Percentiles rank a stretch among this genome's conserved stretches.
phyloP scores from a whole-genome alignment of 37 sponge, comb jelly and placozoan species.

The Eunapius fragilis region DNA sequence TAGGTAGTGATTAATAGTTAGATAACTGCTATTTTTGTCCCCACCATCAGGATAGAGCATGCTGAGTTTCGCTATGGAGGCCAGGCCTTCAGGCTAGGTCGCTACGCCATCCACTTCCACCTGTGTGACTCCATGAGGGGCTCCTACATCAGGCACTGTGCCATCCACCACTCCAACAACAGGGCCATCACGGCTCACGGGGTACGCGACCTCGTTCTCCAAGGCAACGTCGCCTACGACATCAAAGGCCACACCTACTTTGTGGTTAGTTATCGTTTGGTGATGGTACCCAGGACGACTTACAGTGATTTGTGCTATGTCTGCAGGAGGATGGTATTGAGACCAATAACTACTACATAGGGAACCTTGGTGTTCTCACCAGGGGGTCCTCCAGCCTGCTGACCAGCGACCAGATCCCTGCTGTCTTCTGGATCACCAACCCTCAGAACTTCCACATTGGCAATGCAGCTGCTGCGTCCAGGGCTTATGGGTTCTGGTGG shows the following conservation, averaged over 20 bases:
- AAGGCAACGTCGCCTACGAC: constrained; percentile 89
- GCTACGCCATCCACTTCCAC: constrained; percentile 91
- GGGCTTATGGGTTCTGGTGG: constrained; percentile 90
- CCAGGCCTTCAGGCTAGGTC: constrained; percentile 93
- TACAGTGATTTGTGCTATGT: too few relatives aligned
- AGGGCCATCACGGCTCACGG: constrained; percentile 93
- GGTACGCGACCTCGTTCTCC: constrained; percentile 78
- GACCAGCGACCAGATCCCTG: constrained; percentile 89
- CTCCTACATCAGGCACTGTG: constrained; percentile 77
- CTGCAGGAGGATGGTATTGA: constrained; percentile 93
- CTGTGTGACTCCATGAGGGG: constrained; percentile 85
- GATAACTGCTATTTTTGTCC: too few relatives aligned
- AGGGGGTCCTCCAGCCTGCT: constrained; percentile 84
- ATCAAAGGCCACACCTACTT: constrained; percentile 94
- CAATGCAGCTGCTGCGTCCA: constrained; percentile 86
- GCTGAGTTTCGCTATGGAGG: constrained; percentile 75
- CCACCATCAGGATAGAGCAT: constrained; percentile 79
- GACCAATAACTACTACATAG: constrained; percentile 67
- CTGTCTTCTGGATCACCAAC: constrained; percentile 92
- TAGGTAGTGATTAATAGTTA: too few relatives aligned
- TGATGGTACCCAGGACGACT: too few relatives aligned
- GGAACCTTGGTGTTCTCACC: constrained; percentile 82
- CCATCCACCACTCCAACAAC: constrained; percentile 91
- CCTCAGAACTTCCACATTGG: constrained; percentile 82
- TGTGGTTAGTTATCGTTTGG: constrained; percentile 64